phyloP scores from a whole-genome alignment of 2,888 invertebrate species.

The Lithosia quadra region DNA sequence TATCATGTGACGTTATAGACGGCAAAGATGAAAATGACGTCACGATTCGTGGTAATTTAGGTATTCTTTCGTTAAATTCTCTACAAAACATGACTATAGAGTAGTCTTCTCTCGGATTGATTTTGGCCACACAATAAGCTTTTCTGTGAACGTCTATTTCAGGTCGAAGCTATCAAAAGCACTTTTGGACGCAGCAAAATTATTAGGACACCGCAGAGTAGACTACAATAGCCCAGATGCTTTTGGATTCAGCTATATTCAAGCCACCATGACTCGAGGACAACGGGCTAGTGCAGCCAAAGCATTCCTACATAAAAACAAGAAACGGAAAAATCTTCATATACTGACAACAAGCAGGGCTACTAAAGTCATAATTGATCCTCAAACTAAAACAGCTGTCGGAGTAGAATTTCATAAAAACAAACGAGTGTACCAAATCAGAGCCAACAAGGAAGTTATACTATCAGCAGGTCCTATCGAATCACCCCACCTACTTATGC shows the following conservation, averaged over 20 bases:
- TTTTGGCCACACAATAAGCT: background rate
- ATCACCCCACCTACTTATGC: constrained; percentile 91
- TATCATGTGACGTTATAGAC: background rate
- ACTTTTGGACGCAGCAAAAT: constrained; percentile 88
- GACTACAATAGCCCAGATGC: constrained; percentile 90
- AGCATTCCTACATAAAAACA: constrained; percentile 86
- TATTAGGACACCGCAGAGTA: constrained; percentile 88
- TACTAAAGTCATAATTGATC: constrained; percentile 87
- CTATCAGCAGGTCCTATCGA: constrained; percentile 92
- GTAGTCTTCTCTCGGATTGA: background rate
- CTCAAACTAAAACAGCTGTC: constrained; percentile 77
- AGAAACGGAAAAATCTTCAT: constrained; percentile 86
- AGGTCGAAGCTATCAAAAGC: constrained; percentile 88
- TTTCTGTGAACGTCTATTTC: constrained; percentile 44
- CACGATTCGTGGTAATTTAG: background rate
- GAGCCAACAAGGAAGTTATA: constrained; percentile 85
- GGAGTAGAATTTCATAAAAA: constrained; percentile 75
- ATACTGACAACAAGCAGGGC: constrained; percentile 85
- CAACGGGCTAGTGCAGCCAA: constrained; percentile 85
- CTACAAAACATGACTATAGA: too few relatives aligned
- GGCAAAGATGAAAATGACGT: background rate
- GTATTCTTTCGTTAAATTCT: background rate
- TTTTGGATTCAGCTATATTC: constrained; percentile 86
- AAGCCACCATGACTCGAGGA: constrained; percentile 82
- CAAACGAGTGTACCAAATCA: constrained; percentile 77